phyloP scores from a whole-genome alignment of 2,113 vertebrate species.

The Brachirus orientalis region DNA sequence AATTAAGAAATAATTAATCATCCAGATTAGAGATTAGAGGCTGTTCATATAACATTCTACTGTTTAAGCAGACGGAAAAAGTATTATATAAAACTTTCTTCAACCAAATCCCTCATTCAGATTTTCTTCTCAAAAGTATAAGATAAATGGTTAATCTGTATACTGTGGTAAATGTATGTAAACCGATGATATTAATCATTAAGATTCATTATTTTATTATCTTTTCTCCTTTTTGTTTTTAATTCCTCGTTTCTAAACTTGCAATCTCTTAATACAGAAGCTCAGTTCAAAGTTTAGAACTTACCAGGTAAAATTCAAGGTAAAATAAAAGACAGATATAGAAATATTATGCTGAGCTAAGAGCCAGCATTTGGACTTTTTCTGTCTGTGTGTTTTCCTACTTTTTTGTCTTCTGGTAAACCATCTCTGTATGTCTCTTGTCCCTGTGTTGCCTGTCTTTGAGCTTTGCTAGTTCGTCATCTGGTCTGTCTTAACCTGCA shows the following conservation, averaged over 20 bases:
- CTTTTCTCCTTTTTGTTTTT: too few species aligned
- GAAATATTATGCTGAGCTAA: conserved; percentile 30
- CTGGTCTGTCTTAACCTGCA: conserved; percentile 11
- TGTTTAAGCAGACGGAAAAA: too few species aligned
- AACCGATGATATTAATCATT: too few species aligned
- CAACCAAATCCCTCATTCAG: background rate
- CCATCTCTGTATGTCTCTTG: conserved; percentile 19
- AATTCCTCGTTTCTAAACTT: too few species aligned
- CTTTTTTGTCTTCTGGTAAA: conserved; percentile 35
- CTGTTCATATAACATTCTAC: too few species aligned
- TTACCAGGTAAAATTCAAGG: background rate
- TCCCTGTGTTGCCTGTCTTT: conserved; percentile 22
- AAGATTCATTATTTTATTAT: too few species aligned
- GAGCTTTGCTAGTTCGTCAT: conserved; percentile 16
- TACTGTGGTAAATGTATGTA: too few species aligned
- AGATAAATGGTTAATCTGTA: background rate
- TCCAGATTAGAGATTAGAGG: too few species aligned
- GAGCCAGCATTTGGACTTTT: conserved; percentile 20
- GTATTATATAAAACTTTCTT: too few species aligned
- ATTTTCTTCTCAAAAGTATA: background rate
- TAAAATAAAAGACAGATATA: conserved; percentile 42
- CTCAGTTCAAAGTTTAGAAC: background rate
- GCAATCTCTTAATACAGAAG: too few species aligned
- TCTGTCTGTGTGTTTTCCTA: conserved; percentile 62
- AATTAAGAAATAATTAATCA: too few species aligned